phyloP scores from a whole-genome alignment of 2,113 vertebrate species.

The Bos javanicus region DNA sequence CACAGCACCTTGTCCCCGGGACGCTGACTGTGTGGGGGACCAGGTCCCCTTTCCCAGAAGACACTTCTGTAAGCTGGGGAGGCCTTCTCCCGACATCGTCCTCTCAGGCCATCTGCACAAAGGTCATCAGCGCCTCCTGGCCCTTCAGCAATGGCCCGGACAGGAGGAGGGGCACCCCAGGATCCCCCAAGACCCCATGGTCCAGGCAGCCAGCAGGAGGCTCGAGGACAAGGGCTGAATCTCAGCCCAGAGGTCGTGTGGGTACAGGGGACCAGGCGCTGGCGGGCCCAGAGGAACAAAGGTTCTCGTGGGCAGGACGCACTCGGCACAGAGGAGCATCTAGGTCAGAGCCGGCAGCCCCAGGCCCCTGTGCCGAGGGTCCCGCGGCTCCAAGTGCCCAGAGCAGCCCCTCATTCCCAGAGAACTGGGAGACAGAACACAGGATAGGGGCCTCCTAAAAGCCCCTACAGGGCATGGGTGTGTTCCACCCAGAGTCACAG shows the following conservation, averaged over 20 bases:
- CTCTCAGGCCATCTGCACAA: not conserved
- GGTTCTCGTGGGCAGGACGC: not conserved
- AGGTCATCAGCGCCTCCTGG: not conserved
- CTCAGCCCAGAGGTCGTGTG: not conserved
- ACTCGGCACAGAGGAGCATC: not conserved
- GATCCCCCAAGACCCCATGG: not conserved
- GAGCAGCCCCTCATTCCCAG: accelerated
- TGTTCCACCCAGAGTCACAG: not conserved
- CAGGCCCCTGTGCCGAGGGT: not conserved
- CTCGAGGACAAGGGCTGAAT: not conserved
- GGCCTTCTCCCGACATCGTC: not conserved
- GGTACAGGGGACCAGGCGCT: accelerated
- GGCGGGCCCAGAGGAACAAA: not conserved
- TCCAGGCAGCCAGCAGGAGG: not conserved
- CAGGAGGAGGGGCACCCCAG: not conserved
- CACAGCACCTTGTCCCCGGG: accelerated
- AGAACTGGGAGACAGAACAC: accelerated
- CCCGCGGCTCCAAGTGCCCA: not conserved
- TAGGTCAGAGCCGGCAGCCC: not conserved
- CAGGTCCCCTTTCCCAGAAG: not conserved
- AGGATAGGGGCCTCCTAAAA: not conserved
- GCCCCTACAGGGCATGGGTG: not conserved
- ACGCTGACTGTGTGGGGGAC: accelerated
- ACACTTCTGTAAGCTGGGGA: not conserved
- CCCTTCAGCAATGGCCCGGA: not conserved